Evolutionary conservation across 2,888 invertebrate species (phyloP), one percentile per base, ranked within the genome.

Genomic region (Sminthurides aquaticus): DNA sequence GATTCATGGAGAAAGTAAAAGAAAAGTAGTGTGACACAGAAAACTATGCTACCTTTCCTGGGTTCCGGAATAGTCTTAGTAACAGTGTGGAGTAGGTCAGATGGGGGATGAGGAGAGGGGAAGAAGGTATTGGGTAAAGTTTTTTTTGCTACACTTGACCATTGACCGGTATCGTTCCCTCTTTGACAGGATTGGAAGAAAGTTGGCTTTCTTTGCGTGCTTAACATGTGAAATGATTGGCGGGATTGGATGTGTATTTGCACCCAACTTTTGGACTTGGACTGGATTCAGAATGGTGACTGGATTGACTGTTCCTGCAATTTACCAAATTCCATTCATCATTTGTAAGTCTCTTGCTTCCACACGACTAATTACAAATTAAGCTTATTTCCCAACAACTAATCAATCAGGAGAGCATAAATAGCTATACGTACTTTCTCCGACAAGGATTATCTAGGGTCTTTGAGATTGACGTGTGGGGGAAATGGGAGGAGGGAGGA

Each of bases 321-420:
- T 94, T 49, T 93, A 94, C 79, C 92, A 93, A 80, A 93, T 94
- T 79, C 94, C 95, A 0, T 93, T 93, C 78, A 93, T 94, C 67
- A 92, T 95, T 76, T 90, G 94, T 94, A 81, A 85, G 87, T 83
- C 76, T 25, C 43, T 34, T 15, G 15, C 15, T 34, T 56, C 58
- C 64, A 60, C 62, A 60, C 54, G 28, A 61, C 49, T 68, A 62
- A 64, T 68, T 60, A 56, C 48, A 48, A 61, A 65, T 55, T 58
- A 29, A 58, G 43, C 52, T 54, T 58, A 58, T 58, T 64, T 58
- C 25, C 54, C 64, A 58, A 58, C 58, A 54, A 64, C 57, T 49
- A 24, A 26, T 22, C n/a, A 34, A 34, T 34, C 55, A 55, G 49
- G 22, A 20, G 49, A 49, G 49, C n/a, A 22, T 49, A 3, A 49